Base-by-base conservation (phyloP, 2,113 vertebrate species). In the Nothobranchius furzeri region DNA sequence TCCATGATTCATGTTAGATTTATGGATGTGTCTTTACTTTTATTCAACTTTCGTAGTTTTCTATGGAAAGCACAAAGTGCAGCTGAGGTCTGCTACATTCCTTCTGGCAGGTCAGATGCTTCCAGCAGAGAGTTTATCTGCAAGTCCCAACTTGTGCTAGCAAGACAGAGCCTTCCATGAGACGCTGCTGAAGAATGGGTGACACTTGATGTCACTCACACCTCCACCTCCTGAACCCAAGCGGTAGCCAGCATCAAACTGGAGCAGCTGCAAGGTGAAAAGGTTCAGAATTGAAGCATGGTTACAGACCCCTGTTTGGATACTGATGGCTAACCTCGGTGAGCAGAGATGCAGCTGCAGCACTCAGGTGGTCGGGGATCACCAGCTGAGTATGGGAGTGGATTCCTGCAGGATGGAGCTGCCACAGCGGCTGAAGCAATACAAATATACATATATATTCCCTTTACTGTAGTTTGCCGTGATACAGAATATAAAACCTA, bases 391-490 rank as follows among this genome's bases (percentile, higher is more conserved):
- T 98, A 85, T 99, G 95, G 60, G 95, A 91, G 53, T 95, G 93
- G 88, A 99, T 94, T 70, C 96, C 96, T 58, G 95, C 93, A 6
- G 95, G 95, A 63, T 98, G 96, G 79, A 93, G 95, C 91, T 94
- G 95, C 85, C 85, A 93, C 60, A 99, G 92, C 0, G 96, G 92
- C 98, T 99, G 91, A 1, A 20, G 63, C 15, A 40, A 86, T 52
- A 90, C 57, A 7, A 48, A 47, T 64, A 55, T 0, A 40, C 10
- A 30, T 47, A 30, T 30, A 30, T 3, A 30, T 47, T 24, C 24
- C 4, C 2, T 7, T 37, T 4, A 37, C 11, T 50, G 13, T 3
- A 37, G 7, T 65, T 53, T 53, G 25, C 50, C 24, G 9, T 52
- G n/a, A 2, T 49, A 35, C 12, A 57, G 4, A 65, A 13, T 37